Conservation (phyloP, 2,797 vertebrate genomes). For the Artibeus jamaicensis region DNA sequence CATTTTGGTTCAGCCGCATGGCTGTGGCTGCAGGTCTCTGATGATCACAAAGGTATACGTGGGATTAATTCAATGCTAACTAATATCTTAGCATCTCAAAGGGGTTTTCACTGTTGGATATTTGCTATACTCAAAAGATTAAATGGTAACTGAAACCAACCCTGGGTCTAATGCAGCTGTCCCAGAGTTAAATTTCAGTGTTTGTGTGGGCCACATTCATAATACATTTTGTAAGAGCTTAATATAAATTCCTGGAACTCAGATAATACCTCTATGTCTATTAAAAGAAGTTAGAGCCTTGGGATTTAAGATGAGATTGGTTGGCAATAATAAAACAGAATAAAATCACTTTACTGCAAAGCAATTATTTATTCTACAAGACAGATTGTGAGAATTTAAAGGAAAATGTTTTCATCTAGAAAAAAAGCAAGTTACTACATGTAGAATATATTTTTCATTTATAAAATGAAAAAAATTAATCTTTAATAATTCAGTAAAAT, state of each 20-base stretch:
- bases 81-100: constrained; percentile 52
- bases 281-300: constrained; percentile 80
- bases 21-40: constrained; percentile 28
- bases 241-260: constrained; percentile 73
- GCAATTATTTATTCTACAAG: constrained; percentile 78
- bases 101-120: constrained; percentile 42
- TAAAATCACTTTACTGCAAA: constrained; percentile 73
- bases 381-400: constrained; percentile 68
- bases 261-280: constrained; percentile 74
- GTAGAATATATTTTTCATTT: constrained; percentile 49
- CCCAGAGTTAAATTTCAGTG: constrained; percentile 65
- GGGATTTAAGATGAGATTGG: constrained; percentile 80
- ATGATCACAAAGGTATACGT: constrained; percentile 29
- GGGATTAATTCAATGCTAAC: constrained; percentile 38
- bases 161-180: constrained; percentile 64
- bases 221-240: constrained; percentile 77
- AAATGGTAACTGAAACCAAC: constrained; percentile 49
- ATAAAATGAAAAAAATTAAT: constrained; percentile 68
- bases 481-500: constrained; percentile 63
- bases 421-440: constrained; percentile 39
- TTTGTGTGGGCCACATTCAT: constrained; percentile 70
- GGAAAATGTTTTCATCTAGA: constrained; percentile 61
- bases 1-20: constrained; percentile 11
- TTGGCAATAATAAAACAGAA: constrained; percentile 71
- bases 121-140: constrained; percentile 61